Percentiles rank a stretch among this genome's conserved stretches.
Conservation (phyloP, 2,888 invertebrate genomes). For the Drosophila mulleri region DNA sequence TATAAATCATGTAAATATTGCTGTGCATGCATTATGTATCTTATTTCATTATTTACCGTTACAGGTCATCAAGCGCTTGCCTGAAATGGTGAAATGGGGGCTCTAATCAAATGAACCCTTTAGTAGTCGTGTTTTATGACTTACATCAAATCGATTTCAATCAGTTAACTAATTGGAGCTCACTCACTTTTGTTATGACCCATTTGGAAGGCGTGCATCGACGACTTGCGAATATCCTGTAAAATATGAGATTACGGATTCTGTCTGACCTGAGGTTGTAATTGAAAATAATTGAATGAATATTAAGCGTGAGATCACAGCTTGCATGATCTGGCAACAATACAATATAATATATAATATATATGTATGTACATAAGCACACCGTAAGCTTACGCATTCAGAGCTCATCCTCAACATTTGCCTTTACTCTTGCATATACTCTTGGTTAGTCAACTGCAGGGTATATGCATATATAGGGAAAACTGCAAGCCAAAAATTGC, state of each 20-base stretch:
- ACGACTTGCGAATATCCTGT: background rate
- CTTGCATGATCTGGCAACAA: background rate
- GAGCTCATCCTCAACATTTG: background rate
- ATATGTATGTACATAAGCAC: no score
- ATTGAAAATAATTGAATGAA: background rate
- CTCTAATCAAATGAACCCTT: background rate
- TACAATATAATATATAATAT: no score
- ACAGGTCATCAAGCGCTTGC: background rate
- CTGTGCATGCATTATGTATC: slow-evolving; percentile 46
- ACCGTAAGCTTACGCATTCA: no score
- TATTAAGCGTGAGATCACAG: no score
- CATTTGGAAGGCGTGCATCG: background rate
- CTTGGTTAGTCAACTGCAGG: background rate
- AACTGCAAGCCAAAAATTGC: slow-evolving; percentile 11
- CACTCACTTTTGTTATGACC: background rate
- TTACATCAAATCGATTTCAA: slow-evolving; percentile 8
- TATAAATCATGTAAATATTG: slow-evolving; percentile 71
- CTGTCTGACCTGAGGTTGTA: background rate
- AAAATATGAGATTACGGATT: background rate
- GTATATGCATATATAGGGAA: background rate
- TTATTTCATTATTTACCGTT: slow-evolving; percentile 49
- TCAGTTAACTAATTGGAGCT: slow-evolving; percentile 21
- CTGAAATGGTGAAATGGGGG: background rate
- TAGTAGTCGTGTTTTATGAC: background rate
- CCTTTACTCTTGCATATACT: background rate